Evolutionary conservation across 2,797 vertebrate species (phyloP).

Genomic region (Propithecus perrieri): DNA sequence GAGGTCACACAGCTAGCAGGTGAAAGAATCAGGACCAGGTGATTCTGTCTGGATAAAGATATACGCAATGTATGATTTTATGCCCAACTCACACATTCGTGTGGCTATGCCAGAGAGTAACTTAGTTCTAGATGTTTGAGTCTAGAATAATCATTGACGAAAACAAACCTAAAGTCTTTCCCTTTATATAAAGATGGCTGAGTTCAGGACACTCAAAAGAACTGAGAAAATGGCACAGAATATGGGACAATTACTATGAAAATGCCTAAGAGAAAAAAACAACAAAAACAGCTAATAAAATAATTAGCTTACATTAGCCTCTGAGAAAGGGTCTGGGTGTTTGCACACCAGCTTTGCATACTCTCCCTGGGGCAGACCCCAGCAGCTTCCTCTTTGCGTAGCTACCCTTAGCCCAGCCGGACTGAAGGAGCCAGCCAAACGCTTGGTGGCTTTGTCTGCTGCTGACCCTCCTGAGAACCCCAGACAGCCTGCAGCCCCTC

Average conservation of each 20-base stretch:
- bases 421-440: background rate
- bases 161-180: background rate
- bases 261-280: background rate
- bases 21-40: background rate
- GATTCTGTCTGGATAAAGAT: background rate
- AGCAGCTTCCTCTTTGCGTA: background rate
- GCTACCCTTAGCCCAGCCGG: too few relatives aligned
- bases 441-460: background rate
- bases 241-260: background rate
- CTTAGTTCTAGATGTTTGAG: background rate
- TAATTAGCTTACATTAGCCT: background rate
- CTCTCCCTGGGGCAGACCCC: rapidly evolving
- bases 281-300: background rate
- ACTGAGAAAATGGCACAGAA: background rate
- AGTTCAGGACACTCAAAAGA: background rate
- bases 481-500: background rate
- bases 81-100: background rate
- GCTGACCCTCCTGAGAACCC: background rate
- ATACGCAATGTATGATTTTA: background rate
- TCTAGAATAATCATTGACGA: background rate
- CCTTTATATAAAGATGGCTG: background rate
- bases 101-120: background rate
- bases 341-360: background rate
- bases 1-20: background rate
- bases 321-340: background rate